A percentile compares a stretch with the other conserved stretches of the same genome.
These are phyloP conservation scores for Solea solea DNA, from an alignment of 2,113 vertebrate species.

Conservation along the genomic window DNA sequence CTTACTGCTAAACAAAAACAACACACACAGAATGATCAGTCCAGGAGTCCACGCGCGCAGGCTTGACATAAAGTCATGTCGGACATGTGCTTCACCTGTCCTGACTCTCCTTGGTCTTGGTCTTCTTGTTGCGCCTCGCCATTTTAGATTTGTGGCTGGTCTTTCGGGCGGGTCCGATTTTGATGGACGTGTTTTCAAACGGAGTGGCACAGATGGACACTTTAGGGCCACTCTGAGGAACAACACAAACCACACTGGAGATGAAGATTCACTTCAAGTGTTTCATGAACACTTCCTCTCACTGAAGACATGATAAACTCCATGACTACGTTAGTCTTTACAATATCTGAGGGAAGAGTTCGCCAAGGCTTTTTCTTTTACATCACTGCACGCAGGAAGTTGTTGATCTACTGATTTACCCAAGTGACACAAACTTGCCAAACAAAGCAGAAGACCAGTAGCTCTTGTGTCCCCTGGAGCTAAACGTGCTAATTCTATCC, in stretches of 20 bases:
- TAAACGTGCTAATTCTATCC: too few species aligned
- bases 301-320: too few species aligned
- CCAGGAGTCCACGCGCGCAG: not conserved
- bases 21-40: not conserved
- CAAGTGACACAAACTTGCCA: too few species aligned
- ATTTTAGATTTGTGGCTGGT: conserved; percentile 93
- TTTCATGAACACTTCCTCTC: too few species aligned
- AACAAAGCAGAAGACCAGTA: too few species aligned
- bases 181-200: conserved; percentile 97
- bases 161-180: conserved; percentile 94
- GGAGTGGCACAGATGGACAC: conserved; percentile 95
- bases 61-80: too few species aligned
- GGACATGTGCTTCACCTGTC: conserved; percentile 83
- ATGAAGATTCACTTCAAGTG: not conserved
- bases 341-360: too few species aligned
- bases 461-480: too few species aligned
- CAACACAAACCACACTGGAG: not conserved
- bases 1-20: conserved; percentile 75
- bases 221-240: conserved; percentile 90
- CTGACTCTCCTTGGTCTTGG: conserved; percentile 90
- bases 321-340: too few species aligned
- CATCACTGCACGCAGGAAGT: too few species aligned
- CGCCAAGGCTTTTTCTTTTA: too few species aligned
- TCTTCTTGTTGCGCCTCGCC: conserved; percentile 94
- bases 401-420: too few species aligned